These are phyloP conservation scores for Rachycentron canadum DNA, from an alignment of 2,797 vertebrate genomes.

Conservation along the genomic window DNA sequence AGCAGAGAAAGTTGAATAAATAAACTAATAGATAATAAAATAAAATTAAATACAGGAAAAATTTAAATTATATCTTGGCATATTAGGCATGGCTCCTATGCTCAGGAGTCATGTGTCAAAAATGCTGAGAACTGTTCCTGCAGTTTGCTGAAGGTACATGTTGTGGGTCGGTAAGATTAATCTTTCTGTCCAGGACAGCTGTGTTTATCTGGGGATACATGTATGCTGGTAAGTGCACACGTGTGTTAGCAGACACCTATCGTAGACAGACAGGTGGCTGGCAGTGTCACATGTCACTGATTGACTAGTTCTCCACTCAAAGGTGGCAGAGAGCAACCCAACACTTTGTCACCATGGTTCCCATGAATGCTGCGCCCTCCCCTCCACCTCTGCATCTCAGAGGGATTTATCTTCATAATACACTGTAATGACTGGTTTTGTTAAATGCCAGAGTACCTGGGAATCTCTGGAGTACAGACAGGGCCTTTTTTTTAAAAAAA, in stretches of 20 bases:
- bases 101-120: neutral
- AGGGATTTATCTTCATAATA: conserved; percentile 68
- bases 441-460: conserved; percentile 40
- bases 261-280: conserved; percentile 74
- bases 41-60: neutral
- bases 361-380: conserved; percentile 56
- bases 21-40: neutral
- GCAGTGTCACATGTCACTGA: conserved; percentile 80
- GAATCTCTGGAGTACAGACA: conserved; percentile 33
- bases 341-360: conserved; percentile 69
- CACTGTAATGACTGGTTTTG: conserved; percentile 59
- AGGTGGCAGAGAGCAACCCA: conserved; percentile 74
- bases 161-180: conserved; percentile 33
- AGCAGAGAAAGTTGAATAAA: neutral
- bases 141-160: conserved; percentile 28
- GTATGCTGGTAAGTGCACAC: conserved; percentile 33
- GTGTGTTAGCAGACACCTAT: conserved; percentile 65
- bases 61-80: too few species aligned
- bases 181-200: conserved; percentile 48
- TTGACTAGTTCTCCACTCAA: conserved; percentile 71
- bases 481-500: neutral
- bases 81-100: neutral
- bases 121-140: neutral
- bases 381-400: conserved; percentile 39
- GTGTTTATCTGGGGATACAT: conserved; percentile 55